A percentile compares a stretch with the other conserved stretches of the same genome.
Evolutionary conservation across 2,888 invertebrate genomes (phyloP).

Genomic region (Rhamnusium bicolor): DNA sequence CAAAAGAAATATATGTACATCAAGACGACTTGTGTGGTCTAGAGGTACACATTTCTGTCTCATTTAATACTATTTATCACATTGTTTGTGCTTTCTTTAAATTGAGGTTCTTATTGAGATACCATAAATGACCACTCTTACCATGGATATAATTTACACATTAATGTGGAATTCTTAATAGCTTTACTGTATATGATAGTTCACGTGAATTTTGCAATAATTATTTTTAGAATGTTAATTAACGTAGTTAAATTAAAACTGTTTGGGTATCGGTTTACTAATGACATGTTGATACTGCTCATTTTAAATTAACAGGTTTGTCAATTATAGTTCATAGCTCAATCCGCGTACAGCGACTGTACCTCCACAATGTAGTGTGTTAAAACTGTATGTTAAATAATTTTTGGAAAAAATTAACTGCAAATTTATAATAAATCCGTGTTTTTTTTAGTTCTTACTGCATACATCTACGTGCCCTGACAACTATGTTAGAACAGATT

Average conservation of each 20-base stretch:
- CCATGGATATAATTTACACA: constrained; percentile 22
- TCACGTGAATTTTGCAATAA: constrained; percentile 6
- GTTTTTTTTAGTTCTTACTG: no score
- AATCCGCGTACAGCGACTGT: no score
- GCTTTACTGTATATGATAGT: background rate
- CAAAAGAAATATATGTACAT: constrained; percentile 39
- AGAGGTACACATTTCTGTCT: constrained; percentile 48
- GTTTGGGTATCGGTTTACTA: background rate
- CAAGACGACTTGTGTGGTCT: constrained; percentile 52
- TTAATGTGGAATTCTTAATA: constrained; percentile 23
- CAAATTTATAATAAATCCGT: no score
- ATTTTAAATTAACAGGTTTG: background rate
- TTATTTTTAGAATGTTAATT: constrained; percentile 22
- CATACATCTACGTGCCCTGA: no score
- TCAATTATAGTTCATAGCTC: background rate
- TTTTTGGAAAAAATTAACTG: no score
- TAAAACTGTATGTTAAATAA: no score
- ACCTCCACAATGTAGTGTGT: no score
- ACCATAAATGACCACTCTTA: constrained; percentile 30
- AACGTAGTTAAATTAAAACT: background rate
- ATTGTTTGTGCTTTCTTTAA: constrained; percentile 50
- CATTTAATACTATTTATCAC: constrained; percentile 53
- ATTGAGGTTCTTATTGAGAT: constrained; percentile 44
- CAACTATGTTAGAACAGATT: no score
- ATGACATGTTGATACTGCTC: background rate